A percentile compares a stretch with the other conserved stretches of the same genome.
These are phyloP conservation scores for Mus caroli DNA, from an alignment of 2,797 vertebrate genomes.

Conservation along the genomic window DNA sequence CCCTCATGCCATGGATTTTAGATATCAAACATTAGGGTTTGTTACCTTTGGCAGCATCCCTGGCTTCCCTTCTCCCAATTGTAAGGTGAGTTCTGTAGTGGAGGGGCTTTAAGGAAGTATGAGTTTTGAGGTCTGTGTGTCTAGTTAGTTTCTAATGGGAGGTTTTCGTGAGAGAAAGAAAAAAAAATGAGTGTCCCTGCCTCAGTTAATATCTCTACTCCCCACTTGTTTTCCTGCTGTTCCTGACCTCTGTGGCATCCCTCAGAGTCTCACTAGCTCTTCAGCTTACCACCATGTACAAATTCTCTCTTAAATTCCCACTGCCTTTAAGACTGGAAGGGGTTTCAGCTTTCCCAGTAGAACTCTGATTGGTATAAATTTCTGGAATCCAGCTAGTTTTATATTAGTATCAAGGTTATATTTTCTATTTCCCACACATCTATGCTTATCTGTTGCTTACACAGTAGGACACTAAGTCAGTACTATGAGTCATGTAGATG, in stretches of 20 bases:
- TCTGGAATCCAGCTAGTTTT: not conserved
- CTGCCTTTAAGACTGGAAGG: not conserved
- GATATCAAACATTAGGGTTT: not conserved
- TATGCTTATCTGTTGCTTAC: not conserved
- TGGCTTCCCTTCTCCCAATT: not conserved
- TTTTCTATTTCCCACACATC: not conserved
- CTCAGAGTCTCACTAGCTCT: not conserved
- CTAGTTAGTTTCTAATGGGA: not conserved
- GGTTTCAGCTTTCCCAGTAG: not conserved
- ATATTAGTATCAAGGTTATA: not conserved
- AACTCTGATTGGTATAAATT: not conserved
- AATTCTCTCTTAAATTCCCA: not conserved
- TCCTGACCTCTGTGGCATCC: not conserved
- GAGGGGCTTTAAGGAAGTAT: fast-evolving
- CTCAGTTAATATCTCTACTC: not conserved
- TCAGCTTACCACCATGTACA: not conserved
- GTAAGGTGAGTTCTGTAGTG: not conserved
- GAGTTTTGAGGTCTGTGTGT: not conserved
- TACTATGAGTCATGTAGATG: not conserved
- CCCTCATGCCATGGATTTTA: not conserved
- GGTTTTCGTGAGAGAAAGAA: not conserved
- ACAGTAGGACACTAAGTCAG: not conserved
- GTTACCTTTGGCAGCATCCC: not conserved
- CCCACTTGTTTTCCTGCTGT: not conserved
- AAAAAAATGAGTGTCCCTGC: not conserved